Conservation (phyloP, 2,797 vertebrate genomes). For the Muscicapa comitata region DNA sequence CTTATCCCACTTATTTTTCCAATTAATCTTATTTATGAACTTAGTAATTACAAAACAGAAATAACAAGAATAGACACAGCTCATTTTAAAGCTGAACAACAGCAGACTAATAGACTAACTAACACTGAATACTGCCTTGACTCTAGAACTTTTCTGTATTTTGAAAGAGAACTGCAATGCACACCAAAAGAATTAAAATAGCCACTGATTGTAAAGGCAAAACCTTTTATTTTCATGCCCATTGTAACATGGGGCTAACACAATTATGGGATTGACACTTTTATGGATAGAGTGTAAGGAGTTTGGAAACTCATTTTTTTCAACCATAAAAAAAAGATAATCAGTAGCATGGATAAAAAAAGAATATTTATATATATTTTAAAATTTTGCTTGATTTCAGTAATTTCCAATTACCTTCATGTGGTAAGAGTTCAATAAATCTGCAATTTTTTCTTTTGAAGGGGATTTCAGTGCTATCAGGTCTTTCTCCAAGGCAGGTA, state of each 20-base stretch:
- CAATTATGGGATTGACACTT: too few relatives aligned
- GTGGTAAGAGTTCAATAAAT: constrained; percentile 84
- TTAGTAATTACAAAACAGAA: background rate
- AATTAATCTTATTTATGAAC: background rate
- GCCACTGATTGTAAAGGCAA: background rate
- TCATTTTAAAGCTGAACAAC: background rate
- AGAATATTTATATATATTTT: background rate
- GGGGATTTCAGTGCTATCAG: constrained; percentile 84
- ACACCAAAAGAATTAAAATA: background rate
- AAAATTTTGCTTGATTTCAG: background rate
- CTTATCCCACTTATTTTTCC: background rate
- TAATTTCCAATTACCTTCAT: constrained; percentile 76
- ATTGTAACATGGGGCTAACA: background rate
- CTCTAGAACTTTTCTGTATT: background rate
- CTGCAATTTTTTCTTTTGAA: constrained; percentile 79
- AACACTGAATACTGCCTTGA: background rate
- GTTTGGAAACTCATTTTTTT: background rate
- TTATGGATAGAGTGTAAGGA: background rate
- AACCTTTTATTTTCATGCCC: background rate
- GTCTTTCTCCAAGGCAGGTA: constrained; percentile 86
- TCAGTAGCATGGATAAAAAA: background rate
- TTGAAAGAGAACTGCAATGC: background rate
- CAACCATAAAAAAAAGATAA: background rate
- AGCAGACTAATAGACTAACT: background rate
- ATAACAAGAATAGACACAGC: background rate